These are phyloP conservation scores for Alcedo atthis DNA, from an alignment of 2,797 vertebrate species.

Conservation along the genomic window DNA sequence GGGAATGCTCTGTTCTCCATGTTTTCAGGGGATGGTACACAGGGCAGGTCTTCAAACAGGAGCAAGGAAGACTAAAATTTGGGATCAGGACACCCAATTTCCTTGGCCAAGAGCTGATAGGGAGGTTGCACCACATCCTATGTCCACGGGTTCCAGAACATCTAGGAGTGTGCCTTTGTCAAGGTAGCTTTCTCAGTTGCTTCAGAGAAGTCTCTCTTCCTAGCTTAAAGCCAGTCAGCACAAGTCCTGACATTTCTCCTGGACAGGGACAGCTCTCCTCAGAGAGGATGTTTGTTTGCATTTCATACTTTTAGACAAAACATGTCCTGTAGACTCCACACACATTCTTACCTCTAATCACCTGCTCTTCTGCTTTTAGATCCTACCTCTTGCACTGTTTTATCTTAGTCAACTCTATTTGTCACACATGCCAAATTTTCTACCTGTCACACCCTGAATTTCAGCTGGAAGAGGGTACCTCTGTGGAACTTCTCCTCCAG, in stretches of 20 bases:
- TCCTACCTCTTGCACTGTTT: neutral
- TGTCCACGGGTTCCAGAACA: neutral
- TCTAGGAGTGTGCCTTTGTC: neutral
- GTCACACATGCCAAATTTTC: neutral
- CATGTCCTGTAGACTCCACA: neutral
- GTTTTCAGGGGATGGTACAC: neutral
- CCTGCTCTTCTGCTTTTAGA: neutral
- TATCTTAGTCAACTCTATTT: neutral
- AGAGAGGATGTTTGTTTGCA: neutral
- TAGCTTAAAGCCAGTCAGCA: neutral
- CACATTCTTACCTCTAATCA: neutral
- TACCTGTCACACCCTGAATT: neutral
- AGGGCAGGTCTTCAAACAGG: neutral
- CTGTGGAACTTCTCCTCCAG: neutral
- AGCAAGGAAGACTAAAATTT: neutral
- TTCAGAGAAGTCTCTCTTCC: neutral
- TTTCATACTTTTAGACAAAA: neutral
- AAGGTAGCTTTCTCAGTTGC: neutral
- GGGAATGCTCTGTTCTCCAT: fast-evolving
- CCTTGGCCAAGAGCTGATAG: neutral
- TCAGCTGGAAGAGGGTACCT: neutral
- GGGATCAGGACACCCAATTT: neutral
- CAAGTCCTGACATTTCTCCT: neutral
- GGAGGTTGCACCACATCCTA: neutral
- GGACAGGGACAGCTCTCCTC: neutral